These are phyloP conservation scores for Brachymystax lenok DNA, from an alignment of 2,797 vertebrate genomes.

Conservation along the genomic window DNA sequence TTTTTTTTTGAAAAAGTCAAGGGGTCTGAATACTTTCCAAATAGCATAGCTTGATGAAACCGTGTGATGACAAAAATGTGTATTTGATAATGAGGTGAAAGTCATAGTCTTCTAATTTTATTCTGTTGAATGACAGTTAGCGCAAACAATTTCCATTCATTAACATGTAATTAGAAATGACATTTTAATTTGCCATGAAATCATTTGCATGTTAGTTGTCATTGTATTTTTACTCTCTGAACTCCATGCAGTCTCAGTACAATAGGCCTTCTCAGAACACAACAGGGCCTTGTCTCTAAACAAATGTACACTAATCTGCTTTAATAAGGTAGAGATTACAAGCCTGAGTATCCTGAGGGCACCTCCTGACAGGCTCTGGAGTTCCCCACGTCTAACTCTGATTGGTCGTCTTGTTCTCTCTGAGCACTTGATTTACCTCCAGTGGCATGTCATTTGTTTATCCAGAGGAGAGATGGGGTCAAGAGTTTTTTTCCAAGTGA, in stretches of 20 bases:
- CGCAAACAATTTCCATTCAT: slow-evolving; percentile 48
- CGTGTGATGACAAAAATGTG: too few species aligned
- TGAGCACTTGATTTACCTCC: slow-evolving; percentile 30
- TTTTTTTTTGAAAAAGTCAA: too few species aligned
- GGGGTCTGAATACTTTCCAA: too few species aligned
- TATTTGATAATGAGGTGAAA: too few species aligned
- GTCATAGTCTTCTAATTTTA: too few species aligned
- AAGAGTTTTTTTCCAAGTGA: background rate
- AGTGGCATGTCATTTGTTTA: slow-evolving; percentile 62
- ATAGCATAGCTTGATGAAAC: too few species aligned
- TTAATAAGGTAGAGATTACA: slow-evolving; percentile 69
- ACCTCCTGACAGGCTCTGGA: slow-evolving; percentile 56
- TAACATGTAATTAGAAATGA: slow-evolving; percentile 41
- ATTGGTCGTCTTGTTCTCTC: slow-evolving; percentile 37
- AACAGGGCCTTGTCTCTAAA: slow-evolving; percentile 66
- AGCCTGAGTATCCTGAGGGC: slow-evolving; percentile 45
- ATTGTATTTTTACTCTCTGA: slow-evolving; percentile 48
- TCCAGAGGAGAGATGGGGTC: slow-evolving; percentile 24
- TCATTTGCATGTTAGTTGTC: slow-evolving; percentile 52
- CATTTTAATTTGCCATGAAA: slow-evolving; percentile 51
- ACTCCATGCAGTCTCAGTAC: slow-evolving; percentile 42
- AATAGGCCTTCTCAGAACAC: slow-evolving; percentile 59
- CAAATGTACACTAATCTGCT: slow-evolving; percentile 65
- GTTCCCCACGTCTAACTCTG: slow-evolving; percentile 51
- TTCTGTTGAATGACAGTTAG: too few species aligned